Percentiles rank a stretch among this genome's conserved stretches.
Conservation (phyloP, 2,797 vertebrate genomes). For the Alca torda region DNA sequence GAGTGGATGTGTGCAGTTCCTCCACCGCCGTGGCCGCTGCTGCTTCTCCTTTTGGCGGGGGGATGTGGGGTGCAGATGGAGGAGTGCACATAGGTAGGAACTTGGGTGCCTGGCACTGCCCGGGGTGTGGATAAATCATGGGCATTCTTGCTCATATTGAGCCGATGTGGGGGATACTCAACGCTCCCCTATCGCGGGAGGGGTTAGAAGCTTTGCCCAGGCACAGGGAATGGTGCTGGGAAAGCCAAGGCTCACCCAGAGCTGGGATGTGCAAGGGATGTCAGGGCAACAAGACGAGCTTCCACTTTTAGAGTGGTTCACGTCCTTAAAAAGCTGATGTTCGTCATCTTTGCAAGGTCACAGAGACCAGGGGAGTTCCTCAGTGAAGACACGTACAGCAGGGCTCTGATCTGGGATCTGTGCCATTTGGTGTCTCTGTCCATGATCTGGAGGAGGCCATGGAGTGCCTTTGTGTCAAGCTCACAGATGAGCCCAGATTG, state of each 20-base stretch:
- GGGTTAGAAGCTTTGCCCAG: not conserved
- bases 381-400: fast-evolving
- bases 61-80: not conserved
- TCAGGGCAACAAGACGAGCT: not conserved
- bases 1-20: not conserved
- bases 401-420: not conserved
- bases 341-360: not conserved
- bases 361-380: not conserved
- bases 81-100: fast-evolving
- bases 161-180: not conserved
- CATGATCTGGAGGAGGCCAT: not conserved
- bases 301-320: not conserved
- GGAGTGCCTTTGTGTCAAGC: not conserved
- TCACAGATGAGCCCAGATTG: not conserved
- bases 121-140: fast-evolving
- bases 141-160: not conserved
- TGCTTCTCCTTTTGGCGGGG: not conserved
- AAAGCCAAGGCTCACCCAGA: not conserved
- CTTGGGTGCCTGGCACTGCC: not conserved
- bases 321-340: not conserved
- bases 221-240: fast-evolving
- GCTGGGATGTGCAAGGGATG: not conserved
- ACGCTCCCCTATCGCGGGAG: fast-evolving
- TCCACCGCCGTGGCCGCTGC: not conserved
- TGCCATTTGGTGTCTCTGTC: not conserved